Percentiles rank a stretch among this genome's conserved stretches.
Evolutionary conservation across 2,113 vertebrate species (phyloP).

Genomic region (Bos taurus): ARS-UCD2.0 NC_037355.1:28669001-28669500

Average conservation of each 20-base stretch:
- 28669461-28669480: background rate
- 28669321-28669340: background rate
- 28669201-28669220: background rate
- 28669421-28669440: background rate
- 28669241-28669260: background rate
- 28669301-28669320: background rate
- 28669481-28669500: background rate
- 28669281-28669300: background rate
- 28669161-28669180: background rate
- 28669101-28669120: background rate
- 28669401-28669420: background rate
- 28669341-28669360: background rate
- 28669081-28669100: background rate
- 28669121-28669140: background rate
- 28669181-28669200: background rate
- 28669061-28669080: background rate
- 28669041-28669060: background rate
- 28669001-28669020: background rate
- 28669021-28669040: background rate
- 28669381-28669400: background rate
- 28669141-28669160: background rate
- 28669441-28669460: background rate
- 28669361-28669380: accelerated
- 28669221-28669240: background rate
- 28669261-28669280: background rate